Percentiles rank a stretch among this genome's conserved stretches.
phyloP scores from a whole-genome alignment of 2,797 vertebrate species.

The Acipenser ruthenus region DNA sequence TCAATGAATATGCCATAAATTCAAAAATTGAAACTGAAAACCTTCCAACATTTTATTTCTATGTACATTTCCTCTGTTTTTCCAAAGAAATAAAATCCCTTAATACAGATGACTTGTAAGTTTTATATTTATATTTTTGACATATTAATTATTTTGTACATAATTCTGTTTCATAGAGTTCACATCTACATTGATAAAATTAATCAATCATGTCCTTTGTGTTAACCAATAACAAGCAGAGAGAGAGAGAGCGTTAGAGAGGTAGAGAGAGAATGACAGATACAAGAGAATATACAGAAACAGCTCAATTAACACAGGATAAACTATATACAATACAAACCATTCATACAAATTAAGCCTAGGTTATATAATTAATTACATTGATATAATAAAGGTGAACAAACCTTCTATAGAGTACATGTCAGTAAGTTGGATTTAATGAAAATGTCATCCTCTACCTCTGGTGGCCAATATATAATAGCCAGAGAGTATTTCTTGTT shows the following conservation, averaged over 20 bases:
- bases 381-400: conserved; percentile 86
- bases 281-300: conserved; percentile 91
- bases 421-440: conserved; percentile 18
- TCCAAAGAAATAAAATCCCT: conserved; percentile 83
- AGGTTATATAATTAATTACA: conserved; percentile 92
- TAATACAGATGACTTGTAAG: conserved; percentile 82
- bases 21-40: conserved; percentile 69
- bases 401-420: conserved; percentile 72
- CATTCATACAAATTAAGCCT: conserved; percentile 97
- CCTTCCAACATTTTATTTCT: conserved; percentile 82
- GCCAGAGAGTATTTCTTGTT: conserved; percentile 23
- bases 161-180: conserved; percentile 80
- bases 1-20: conserved; percentile 33
- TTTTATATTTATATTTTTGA: conserved; percentile 82
- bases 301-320: conserved; percentile 79
- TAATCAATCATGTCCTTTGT: conserved; percentile 73
- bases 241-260: conserved; percentile 33
- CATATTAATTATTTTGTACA: conserved; percentile 92
- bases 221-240: conserved; percentile 92
- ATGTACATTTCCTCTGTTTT: conserved; percentile 70
- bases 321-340: conserved; percentile 99
- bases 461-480: conserved; percentile 30
- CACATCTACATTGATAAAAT: conserved; percentile 88
- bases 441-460: conserved; percentile 11
- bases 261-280: conserved; percentile 53